Percentiles rank a stretch among this genome's conserved stretches.
Evolutionary conservation across 2,113 vertebrate genomes (phyloP).

Genomic region (Etheostoma spectabile): DNA sequence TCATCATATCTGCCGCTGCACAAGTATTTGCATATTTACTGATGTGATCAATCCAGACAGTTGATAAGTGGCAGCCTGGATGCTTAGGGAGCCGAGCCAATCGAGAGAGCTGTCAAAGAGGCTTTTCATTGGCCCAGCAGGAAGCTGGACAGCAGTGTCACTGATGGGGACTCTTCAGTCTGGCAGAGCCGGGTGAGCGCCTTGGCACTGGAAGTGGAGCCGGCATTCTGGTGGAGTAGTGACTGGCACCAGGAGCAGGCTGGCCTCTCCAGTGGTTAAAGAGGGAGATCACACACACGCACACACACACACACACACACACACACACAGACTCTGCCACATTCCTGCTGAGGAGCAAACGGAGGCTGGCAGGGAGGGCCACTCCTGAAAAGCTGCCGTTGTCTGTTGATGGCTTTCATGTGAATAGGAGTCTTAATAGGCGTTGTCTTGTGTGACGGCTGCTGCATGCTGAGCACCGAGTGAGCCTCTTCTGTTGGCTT

Average conservation of each 20-base stretch:
- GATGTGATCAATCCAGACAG: slow-evolving; percentile 45
- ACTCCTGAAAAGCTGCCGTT: slow-evolving; percentile 77
- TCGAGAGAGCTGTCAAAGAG: slow-evolving; percentile 81
- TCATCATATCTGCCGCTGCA: background rate
- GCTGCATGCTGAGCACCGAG: slow-evolving; percentile 62
- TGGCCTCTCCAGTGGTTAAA: slow-evolving; percentile 64
- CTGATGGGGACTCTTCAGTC: slow-evolving; percentile 70
- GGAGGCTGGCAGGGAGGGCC: slow-evolving; percentile 72
- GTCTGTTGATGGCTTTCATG: slow-evolving; percentile 77
- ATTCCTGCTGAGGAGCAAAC: slow-evolving; percentile 77
- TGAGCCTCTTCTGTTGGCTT: slow-evolving; percentile 71
- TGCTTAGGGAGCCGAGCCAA: slow-evolving; percentile 52
- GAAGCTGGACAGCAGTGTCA: slow-evolving; percentile 68
- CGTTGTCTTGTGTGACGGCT: slow-evolving; percentile 64
- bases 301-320: slow-evolving; percentile 46
- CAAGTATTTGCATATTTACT: background rate
- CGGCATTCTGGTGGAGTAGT: slow-evolving; percentile 61
- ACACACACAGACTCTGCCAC: slow-evolving; percentile 60
- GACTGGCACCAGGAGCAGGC: slow-evolving; percentile 67
- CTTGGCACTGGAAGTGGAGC: slow-evolving; percentile 63
- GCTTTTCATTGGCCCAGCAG: slow-evolving; percentile 74
- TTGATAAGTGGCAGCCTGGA: slow-evolving; percentile 56
- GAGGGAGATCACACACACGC: slow-evolving; percentile 49
- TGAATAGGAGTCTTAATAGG: slow-evolving; percentile 75
- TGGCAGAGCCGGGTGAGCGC: slow-evolving; percentile 71